Percentiles rank a stretch among this genome's conserved stretches.
These are phyloP conservation scores for Apteryx owenii DNA, from an alignment of 2,113 vertebrate species.

Conservation along the genomic window DNA sequence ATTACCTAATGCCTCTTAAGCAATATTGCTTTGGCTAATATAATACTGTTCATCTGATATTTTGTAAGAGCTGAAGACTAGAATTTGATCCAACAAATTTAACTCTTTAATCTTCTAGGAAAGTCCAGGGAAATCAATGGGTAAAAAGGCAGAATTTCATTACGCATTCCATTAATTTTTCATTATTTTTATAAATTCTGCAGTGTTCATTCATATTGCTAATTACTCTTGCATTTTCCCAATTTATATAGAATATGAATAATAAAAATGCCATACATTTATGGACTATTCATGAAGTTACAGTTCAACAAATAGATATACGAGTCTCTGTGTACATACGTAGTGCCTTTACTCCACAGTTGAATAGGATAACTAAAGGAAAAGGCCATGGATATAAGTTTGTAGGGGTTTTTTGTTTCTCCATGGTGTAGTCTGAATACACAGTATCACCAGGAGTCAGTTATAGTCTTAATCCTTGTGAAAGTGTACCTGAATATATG, in stretches of 20 bases:
- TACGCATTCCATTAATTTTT: neutral
- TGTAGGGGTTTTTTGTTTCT: neutral
- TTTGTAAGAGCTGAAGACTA: neutral
- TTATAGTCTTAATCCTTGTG: neutral
- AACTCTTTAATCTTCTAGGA: neutral
- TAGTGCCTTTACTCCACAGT: neutral
- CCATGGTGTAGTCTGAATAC: fast-evolving
- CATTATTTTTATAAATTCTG: neutral
- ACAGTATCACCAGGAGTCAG: neutral
- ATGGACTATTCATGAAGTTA: neutral
- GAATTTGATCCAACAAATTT: neutral
- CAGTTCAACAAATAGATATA: neutral
- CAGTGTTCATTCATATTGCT: neutral
- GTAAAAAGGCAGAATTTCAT: neutral
- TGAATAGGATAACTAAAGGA: neutral
- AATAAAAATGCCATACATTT: neutral
- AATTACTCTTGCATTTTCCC: neutral
- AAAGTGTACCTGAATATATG: neutral
- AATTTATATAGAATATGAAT: neutral
- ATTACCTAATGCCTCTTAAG: neutral
- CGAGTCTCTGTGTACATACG: neutral
- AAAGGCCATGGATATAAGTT: neutral
- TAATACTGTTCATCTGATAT: neutral
- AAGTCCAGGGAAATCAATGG: neutral
- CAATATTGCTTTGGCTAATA: neutral